Base-by-base conservation (phyloP, 1,140 invertebrate species). In the Chionoecetes opilio region DNA sequence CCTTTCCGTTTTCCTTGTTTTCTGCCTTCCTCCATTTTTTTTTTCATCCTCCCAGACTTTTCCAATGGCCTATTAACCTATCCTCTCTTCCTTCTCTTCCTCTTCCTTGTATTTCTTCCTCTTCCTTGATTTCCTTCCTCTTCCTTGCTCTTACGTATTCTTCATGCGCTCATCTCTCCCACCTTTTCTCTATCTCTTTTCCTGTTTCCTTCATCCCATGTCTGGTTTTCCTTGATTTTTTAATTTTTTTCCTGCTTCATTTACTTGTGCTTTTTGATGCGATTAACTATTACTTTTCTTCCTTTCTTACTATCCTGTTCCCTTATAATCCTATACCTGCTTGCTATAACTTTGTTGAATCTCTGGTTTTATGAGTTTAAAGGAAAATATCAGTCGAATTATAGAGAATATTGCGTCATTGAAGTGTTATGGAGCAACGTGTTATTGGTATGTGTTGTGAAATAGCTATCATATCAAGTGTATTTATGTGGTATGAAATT, bases 81-180 rank as follows among this genome's bases (percentile, higher is more conserved):
- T 75, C 63, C n/a, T n/a, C n/a, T n/a, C n/a, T n/a, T 75, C 63
- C n/a, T n/a, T 75, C 63, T 75, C 63, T 75, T n/a, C n/a, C 63
- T 75, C 63, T 75, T n/a, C n/a, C 63, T 75, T n/a, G n/a, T n/a
- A n/a, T n/a, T n/a, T n/a, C n/a, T n/a, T n/a, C n/a, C n/a, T n/a
- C n/a, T n/a, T n/a, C n/a, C n/a, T n/a, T n/a, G n/a, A n/a, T n/a
- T n/a, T n/a, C n/a, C n/a, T n/a, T n/a, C n/a, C n/a, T n/a, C 63
- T 75, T n/a, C 11, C 63, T 75, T n/a, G 11, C 63, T n/a, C 63
- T 75, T n/a, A 14, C 63, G 11, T n/a, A 14, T n/a, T 75, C 63
- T 75, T n/a, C n/a, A 11, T 75, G 11, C n/a, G 11, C n/a, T n/a
- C n/a, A 11, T 75, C 63, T 75, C 63, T 75, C 63, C n/a, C 63